Evolutionary conservation across 1,140 invertebrate genomes (phyloP), one percentile per base, ranked within the genome.

Genomic region (Eumaeus atala): DNA sequence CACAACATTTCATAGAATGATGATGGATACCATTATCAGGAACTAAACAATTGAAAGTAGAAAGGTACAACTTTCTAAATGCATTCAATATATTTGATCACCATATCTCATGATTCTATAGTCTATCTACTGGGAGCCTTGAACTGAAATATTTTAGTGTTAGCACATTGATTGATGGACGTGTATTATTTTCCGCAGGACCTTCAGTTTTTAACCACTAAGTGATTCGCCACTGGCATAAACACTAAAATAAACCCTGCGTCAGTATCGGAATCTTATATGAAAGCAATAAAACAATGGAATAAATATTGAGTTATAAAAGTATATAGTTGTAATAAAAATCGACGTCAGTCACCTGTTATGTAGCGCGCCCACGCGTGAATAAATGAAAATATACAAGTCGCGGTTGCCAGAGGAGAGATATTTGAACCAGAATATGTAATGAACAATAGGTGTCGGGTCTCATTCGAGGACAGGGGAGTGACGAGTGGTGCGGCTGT

Each of bases 321-420:
- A 55, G 56, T 28, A 28, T 28, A 28, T 28, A 28, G 21, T 28
- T 28, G 72, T 66, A 78, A 84, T 77, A 75, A 82, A 84, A 82
- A 75, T 80, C 72, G 69, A 68, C 70, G 70, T 70, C 72, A 78
- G 76, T 74, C 69, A 70, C 65, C 73, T 72, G 73, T 62, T 76
- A 70, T 57, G 52, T 56, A 12, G 53, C 74, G 38, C 21, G 59
- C 79, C 78, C 75, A 83, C 79, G 72, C 74, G 65, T 37, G 51
- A 49, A 67, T 58, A 73, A 73, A 78, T 77, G 69, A 75, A 78
- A 83, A 79, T 83, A 83, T 73, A 73, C 70, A 74, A 63, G 72
- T 68, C 59, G 69, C 48, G 57, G 66, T 66, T 82, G 82, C 79
- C 82, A 85, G 79, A 77, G 69, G 80, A 79, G 81, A 59, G 81